Conservation (phyloP, 2,797 vertebrate species). For the Gephyroberyx darwinii region DNA sequence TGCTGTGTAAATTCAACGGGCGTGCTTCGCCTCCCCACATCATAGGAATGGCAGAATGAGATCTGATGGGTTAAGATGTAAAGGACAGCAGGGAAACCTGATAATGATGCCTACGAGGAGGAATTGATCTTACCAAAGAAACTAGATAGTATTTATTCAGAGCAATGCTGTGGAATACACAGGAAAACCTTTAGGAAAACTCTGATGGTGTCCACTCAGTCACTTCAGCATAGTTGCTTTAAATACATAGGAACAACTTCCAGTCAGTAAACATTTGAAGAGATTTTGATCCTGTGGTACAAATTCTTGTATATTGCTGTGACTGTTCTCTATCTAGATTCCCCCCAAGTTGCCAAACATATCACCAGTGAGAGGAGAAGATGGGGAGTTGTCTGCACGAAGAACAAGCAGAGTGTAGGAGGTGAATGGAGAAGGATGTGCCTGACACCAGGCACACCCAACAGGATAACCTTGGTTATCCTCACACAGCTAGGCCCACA, state of each 20-base stretch:
- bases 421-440: conserved; percentile 66
- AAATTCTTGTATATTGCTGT: background rate
- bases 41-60: conserved; percentile 17
- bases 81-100: background rate
- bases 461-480: conserved; percentile 70
- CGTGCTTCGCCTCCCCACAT: conserved; percentile 49
- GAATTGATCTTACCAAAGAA: background rate
- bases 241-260: conserved; percentile 21
- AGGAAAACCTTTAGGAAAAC: no score
- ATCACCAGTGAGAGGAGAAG: conserved; percentile 36
- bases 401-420: conserved; percentile 62
- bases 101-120: background rate
- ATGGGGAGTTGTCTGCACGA: conserved; percentile 48
- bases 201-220: no score
- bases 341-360: background rate
- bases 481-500: conserved; percentile 63
- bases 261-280: conserved; percentile 31
- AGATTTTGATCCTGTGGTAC: background rate
- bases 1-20: conserved; percentile 46
- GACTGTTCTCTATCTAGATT: background rate
- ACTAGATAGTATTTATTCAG: background rate
- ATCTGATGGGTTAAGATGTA: background rate
- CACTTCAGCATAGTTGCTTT: no score
- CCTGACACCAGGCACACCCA: conserved; percentile 71
- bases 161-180: background rate